These are phyloP conservation scores for Acleris sparsana DNA, from an alignment of 2,888 invertebrate genomes.

Conservation along the genomic window DNA sequence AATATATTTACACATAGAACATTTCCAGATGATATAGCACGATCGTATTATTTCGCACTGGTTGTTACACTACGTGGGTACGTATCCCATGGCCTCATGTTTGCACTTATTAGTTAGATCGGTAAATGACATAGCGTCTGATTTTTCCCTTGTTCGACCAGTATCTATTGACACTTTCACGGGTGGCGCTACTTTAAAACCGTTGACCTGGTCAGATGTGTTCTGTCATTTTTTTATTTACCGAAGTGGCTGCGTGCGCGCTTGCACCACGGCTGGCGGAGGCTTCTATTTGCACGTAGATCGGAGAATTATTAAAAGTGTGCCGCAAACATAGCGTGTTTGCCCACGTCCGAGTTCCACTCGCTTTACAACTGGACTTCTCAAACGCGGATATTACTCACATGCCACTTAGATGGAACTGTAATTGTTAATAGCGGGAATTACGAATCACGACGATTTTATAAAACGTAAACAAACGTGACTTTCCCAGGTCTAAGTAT, in stretches of 20 bases:
- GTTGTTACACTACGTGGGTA: no score
- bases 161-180: constrained; percentile 77
- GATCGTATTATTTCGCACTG: no score
- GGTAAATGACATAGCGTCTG: constrained; percentile 48
- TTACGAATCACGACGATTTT: constrained; percentile 10
- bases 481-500: constrained; percentile 15
- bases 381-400: constrained; percentile 53
- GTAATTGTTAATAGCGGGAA: constrained; percentile 22
- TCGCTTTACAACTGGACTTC: constrained; percentile 49
- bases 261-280: constrained; percentile 40
- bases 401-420: constrained; percentile 9
- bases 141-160: constrained; percentile 70
- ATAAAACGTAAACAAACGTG: constrained; percentile 11
- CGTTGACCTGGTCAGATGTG: constrained; percentile 72
- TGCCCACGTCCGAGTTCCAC: constrained; percentile 53
- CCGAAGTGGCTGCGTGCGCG: constrained; percentile 41
- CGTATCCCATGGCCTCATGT: constrained; percentile 25
- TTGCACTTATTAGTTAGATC: constrained; percentile 41
- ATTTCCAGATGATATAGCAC: no score
- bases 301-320: constrained; percentile 63
- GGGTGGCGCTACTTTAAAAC: constrained; percentile 75
- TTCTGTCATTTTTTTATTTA: constrained; percentile 67
- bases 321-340: constrained; percentile 65
- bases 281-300: constrained; percentile 58
- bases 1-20: no score